A percentile compares a stretch with the other conserved stretches of the same genome.
Evolutionary conservation across 2,113 vertebrate species (phyloP).

Genomic region (Dascyllus trimaculatus): DNA sequence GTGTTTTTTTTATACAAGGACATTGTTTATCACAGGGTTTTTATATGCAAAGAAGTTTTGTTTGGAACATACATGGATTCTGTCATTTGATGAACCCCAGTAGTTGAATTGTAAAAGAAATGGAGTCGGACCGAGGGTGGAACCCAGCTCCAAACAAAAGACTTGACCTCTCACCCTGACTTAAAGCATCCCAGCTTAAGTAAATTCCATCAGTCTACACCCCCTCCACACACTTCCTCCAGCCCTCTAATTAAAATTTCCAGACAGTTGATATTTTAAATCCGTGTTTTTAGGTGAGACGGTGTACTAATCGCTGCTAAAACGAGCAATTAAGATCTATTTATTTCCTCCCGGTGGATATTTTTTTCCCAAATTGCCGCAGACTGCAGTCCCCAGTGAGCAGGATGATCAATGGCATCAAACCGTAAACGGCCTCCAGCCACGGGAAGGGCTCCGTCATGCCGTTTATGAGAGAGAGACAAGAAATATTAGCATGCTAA

Average conservation of each 20-base stretch:
- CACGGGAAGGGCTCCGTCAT: constrained; percentile 51
- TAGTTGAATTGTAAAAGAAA: constrained; percentile 6
- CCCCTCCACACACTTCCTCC: not conserved
- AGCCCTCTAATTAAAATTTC: constrained; percentile 6
- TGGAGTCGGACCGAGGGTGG: constrained; percentile 5
- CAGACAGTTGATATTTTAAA: constrained; percentile 36
- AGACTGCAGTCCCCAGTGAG: constrained; percentile 51
- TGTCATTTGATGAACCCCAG: too few species aligned
- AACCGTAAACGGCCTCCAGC: constrained; percentile 66
- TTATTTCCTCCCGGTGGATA: constrained; percentile 49
- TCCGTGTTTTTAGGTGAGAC: constrained; percentile 25
- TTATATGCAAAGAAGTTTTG: not conserved
- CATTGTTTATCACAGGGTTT: not conserved
- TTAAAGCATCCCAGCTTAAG: constrained; percentile 49
- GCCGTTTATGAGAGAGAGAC: constrained; percentile 34
- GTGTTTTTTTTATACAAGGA: too few species aligned
- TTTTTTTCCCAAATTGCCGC: constrained; percentile 42
- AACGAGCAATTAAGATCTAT: constrained; percentile 72
- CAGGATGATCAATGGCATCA: constrained; percentile 65
- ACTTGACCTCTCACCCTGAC: constrained; percentile 68
- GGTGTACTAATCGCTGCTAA: constrained; percentile 50
- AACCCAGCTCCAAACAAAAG: constrained; percentile 59
- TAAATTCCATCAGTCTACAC: constrained; percentile 72
- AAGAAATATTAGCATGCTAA: constrained; percentile 53
- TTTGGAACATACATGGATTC: not conserved